These are phyloP conservation scores for Phaedon cochleariae DNA, from an alignment of 2,888 invertebrate genomes.

Conservation along the genomic window DNA sequence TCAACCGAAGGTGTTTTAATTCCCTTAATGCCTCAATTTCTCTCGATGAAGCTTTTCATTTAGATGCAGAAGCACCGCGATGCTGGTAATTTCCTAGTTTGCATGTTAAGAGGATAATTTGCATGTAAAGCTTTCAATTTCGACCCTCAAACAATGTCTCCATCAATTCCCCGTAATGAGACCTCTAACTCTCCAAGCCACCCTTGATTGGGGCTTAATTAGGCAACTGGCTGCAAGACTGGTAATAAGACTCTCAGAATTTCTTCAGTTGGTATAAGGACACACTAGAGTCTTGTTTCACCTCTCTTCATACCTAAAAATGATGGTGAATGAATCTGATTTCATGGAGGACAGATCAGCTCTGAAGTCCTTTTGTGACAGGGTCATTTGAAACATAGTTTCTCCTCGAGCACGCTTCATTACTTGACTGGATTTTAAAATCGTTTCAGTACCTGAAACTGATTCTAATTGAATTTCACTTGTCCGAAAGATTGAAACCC, in stretches of 20 bases:
- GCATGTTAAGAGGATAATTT: constrained; percentile 62
- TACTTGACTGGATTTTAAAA: too few relatives aligned
- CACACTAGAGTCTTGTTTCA: too few relatives aligned
- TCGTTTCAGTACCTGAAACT: too few relatives aligned
- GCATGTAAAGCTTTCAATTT: constrained; percentile 59
- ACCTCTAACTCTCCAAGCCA: constrained; percentile 36
- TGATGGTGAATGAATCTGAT: too few relatives aligned
- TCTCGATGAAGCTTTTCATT: constrained; percentile 33
- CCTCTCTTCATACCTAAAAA: too few relatives aligned
- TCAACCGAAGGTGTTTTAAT: constrained; percentile 31
- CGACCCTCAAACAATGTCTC: constrained; percentile 61
- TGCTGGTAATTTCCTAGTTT: constrained; percentile 61
- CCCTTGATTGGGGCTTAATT: constrained; percentile 45
- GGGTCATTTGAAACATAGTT: too few relatives aligned
- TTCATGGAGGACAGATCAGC: too few relatives aligned
- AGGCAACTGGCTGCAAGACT: constrained; percentile 52
- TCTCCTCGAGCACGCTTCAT: too few relatives aligned
- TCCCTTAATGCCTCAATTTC: constrained; percentile 30
- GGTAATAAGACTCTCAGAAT: constrained; percentile 41
- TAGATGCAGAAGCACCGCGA: constrained; percentile 46
- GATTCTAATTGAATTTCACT: too few relatives aligned
- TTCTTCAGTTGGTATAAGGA: background rate
- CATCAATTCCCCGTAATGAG: constrained; percentile 61
- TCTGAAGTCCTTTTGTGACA: too few relatives aligned
- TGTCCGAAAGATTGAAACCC: too few relatives aligned